Conservation (phyloP, 1,140 invertebrate species). For the Berghia stephanieae region DNA sequence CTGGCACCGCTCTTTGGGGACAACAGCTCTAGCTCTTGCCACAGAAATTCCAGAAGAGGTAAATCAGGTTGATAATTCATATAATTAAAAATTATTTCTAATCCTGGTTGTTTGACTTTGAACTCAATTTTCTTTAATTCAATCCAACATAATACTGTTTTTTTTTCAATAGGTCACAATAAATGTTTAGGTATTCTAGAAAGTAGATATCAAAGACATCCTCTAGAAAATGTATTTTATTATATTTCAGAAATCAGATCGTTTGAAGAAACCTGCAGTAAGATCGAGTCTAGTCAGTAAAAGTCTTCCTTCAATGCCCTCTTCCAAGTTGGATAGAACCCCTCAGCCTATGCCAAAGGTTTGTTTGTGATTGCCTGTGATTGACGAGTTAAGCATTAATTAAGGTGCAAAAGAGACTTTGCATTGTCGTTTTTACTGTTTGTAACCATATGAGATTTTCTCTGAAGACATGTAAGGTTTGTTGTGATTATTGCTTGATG, state of each 20-base stretch:
- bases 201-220: neutral
- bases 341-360: conserved; percentile 25
- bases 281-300: neutral
- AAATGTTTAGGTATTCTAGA: neutral
- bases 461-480: neutral
- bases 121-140: neutral
- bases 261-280: neutral
- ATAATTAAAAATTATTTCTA: neutral
- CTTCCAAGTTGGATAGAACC: conserved; percentile 2
- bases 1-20: conserved; percentile 51
- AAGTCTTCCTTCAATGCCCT: neutral
- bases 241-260: neutral
- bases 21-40: conserved; percentile 40
- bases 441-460: neutral
- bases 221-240: neutral
- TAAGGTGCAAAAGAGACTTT: too few relatives aligned
- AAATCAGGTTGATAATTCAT: neutral
- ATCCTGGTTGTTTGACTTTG: neutral
- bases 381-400: too few relatives aligned
- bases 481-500: too few relatives aligned
- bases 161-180: neutral
- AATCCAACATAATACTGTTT: neutral
- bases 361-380: too few relatives aligned
- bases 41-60: conserved; percentile 37
- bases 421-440: too few relatives aligned